Conservation (phyloP, 2,888 invertebrate species). For the Calliphora vomitoria region DNA sequence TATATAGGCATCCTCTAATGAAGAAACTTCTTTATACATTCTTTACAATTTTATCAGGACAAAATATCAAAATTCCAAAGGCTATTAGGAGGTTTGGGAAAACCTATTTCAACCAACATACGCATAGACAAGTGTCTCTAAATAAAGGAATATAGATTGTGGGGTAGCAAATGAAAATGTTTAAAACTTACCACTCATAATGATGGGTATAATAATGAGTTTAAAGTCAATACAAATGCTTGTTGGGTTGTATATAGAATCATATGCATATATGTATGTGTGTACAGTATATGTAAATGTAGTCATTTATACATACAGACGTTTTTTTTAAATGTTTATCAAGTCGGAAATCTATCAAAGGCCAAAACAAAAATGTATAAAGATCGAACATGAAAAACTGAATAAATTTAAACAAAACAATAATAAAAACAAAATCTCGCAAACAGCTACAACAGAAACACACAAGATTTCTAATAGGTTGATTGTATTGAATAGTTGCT, state of each 20-base stretch:
- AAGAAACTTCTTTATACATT: too few species aligned
- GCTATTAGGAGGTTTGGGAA: too few species aligned
- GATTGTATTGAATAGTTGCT: constrained; percentile 10
- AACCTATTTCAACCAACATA: too few species aligned
- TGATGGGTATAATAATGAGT: too few species aligned
- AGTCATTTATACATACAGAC: constrained; percentile 4
- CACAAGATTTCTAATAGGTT: constrained; percentile 56
- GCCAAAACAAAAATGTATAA: constrained; percentile 74
- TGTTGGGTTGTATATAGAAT: constrained; percentile 14
- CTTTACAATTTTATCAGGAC: too few species aligned
- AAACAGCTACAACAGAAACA: neutral
- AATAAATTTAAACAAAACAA: constrained; percentile 70
- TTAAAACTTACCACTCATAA: too few species aligned
- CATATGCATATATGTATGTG: neutral
- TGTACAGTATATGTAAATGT: neutral
- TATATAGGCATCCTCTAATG: too few species aligned
- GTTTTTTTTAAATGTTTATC: constrained; percentile 80
- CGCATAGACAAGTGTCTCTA: too few species aligned
- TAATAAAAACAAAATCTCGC: constrained; percentile 20
- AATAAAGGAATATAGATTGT: too few species aligned
- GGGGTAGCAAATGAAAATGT: too few species aligned
- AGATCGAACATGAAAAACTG: constrained; percentile 73
- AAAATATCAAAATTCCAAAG: too few species aligned
- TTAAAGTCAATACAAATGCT: neutral
- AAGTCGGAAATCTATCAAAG: constrained; percentile 85